Conservation (phyloP, 2,888 invertebrate genomes). For the Linnaemya vulpina region DNA sequence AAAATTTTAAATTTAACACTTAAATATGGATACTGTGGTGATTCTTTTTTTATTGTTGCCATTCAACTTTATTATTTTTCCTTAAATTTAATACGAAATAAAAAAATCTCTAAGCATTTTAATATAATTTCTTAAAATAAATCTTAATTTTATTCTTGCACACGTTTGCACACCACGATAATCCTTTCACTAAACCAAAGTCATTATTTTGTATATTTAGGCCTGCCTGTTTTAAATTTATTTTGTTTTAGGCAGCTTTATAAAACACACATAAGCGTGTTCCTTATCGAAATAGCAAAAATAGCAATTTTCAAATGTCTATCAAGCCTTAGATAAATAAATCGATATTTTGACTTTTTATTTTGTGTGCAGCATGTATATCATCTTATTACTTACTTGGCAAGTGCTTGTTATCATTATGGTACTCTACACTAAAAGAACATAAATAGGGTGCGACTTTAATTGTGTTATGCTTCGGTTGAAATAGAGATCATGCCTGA, state of each 20-base stretch:
- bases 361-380: slow-evolving; percentile 43
- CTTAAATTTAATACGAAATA: neutral
- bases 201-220: slow-evolving; percentile 62
- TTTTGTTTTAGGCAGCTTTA: slow-evolving; percentile 14
- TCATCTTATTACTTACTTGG: slow-evolving; percentile 60
- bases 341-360: slow-evolving; percentile 64
- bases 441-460: neutral
- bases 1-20: neutral
- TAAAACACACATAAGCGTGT: slow-evolving; percentile 3
- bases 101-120: neutral
- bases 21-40: slow-evolving; percentile 19
- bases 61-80: neutral
- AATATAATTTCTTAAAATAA: neutral
- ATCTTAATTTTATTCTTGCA: slow-evolving; percentile 65
- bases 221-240: neutral
- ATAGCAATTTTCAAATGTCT: slow-evolving; percentile 68
- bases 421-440: slow-evolving; percentile 3
- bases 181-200: slow-evolving; percentile 71
- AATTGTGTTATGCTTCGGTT: no score
- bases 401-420: slow-evolving; percentile 33
- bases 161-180: slow-evolving; percentile 68
- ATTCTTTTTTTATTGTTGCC: no score
- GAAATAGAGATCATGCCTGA: no score
- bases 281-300: slow-evolving; percentile 32
- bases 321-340: slow-evolving; percentile 69